Evolutionary conservation across 2,113 vertebrate species (phyloP), one percentile per base, ranked within the genome.

Genomic region (Lophotis ruficrista): DNA sequence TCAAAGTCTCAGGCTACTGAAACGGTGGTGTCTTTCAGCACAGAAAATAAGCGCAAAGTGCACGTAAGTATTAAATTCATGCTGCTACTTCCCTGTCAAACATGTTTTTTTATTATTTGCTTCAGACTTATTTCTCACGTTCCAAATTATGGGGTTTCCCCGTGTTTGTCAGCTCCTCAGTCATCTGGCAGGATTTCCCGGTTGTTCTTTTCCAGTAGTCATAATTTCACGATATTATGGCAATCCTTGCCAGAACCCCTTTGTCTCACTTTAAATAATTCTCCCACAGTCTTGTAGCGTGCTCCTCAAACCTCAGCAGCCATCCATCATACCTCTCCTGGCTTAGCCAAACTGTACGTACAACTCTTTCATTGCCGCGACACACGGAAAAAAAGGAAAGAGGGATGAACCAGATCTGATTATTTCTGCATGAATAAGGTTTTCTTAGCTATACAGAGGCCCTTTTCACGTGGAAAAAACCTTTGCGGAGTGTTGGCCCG

Each of bases 401-500:
- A 69, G 0, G 0, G 27, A 79, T 79, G 31, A 89, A 58, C 14
- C n/a, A 7, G 4, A 76, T 62, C 61, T 77, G 69, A 79, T 78
- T 82, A 80, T 94, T 93, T 82, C 76, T 94, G 41, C 71, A 62
- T 66, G 53, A 95, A 45, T 71, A 56, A 77, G 24, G 41, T 84
- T 94, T 92, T 97, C 65, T 89, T 82, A 65, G 48, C 25, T 89
- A 88, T 94, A 83, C 12, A 90, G 78, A 92, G n/a, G 13, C 33
- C 14, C 37, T 82, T 94, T 87, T 82, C 27, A 60, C 22, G 37
- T 83, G 61, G 53, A 81, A 83, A 84, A 71, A 93, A 54, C 3
- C 41, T 27, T 75, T 84, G n/a, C 25, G 76, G 22, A 35, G 83
- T 78, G 47, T 12, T 93, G 78, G 51, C 31, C 61, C 3, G 0